Conservation (phyloP, 1,140 invertebrate species). For the Arion vulgaris region DNA sequence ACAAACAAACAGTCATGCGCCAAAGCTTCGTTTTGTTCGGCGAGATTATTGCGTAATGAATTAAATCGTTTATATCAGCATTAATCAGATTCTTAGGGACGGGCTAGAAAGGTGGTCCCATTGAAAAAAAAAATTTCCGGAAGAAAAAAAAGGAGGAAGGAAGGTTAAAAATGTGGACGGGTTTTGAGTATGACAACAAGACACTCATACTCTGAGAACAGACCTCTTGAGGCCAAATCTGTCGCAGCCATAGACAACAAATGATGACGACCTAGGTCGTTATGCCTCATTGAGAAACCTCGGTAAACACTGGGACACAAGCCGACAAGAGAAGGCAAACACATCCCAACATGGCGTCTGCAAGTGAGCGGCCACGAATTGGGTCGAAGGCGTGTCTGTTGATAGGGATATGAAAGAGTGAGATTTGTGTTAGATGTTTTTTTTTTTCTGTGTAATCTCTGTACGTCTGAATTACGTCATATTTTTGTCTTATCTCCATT, state of each 20-base stretch:
- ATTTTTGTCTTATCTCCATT: no score
- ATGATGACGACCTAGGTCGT: not conserved
- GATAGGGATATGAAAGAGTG: no score
- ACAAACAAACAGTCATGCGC: not conserved
- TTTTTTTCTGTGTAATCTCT: no score
- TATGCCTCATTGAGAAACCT: slow-evolving; percentile 16
- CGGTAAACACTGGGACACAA: slow-evolving; percentile 13
- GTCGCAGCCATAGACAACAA: not conserved
- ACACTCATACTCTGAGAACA: not conserved
- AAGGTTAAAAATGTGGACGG: no score
- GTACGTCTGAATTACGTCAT: no score
- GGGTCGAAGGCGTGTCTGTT: not conserved
- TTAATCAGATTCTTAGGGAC: not conserved
- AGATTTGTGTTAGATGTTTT: no score
- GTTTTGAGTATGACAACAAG: not conserved
- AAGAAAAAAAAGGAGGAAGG: no score
- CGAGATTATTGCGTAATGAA: not conserved
- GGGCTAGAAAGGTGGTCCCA: not conserved
- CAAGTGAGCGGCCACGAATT: not conserved
- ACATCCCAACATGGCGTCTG: not conserved
- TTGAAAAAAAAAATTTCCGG: no score
- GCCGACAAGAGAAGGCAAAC: not conserved
- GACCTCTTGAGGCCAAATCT: not conserved
- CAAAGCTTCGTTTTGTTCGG: not conserved
- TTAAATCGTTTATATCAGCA: not conserved